These are phyloP conservation scores for Trichomycterus rosablanca DNA, from an alignment of 2,113 vertebrate genomes.

Conservation along the genomic window DNA sequence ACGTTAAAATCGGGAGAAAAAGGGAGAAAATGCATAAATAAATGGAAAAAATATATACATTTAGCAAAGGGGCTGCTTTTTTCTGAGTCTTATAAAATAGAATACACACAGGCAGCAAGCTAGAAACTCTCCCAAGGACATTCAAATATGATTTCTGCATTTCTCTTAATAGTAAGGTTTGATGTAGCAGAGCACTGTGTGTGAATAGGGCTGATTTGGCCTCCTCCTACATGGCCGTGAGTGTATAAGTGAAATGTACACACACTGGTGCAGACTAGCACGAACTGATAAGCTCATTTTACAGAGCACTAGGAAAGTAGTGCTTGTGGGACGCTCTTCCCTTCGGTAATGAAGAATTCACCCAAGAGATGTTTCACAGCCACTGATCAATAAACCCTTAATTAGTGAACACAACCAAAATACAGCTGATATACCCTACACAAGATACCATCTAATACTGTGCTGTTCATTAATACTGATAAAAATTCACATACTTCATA, in stretches of 20 bases:
- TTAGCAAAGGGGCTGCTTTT: no score
- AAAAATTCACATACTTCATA: no score
- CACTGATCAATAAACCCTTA: conserved; percentile 31
- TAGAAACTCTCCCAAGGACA: conserved; percentile 56
- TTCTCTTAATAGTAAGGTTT: background rate
- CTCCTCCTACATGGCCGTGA: conserved; percentile 4
- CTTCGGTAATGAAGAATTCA: conserved; percentile 27
- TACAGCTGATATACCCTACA: background rate
- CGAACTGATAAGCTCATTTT: conserved; percentile 25
- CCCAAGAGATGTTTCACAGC: conserved; percentile 15
- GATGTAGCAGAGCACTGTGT: conserved; percentile 12
- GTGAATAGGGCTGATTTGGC: conserved; percentile 30
- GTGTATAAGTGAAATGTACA: background rate
- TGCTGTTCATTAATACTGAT: no score
- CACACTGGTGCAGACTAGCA: background rate
- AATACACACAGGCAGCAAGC: conserved; percentile 26
- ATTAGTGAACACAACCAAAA: conserved; percentile 20
- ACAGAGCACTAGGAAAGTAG: conserved; percentile 22
- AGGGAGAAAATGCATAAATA: no score
- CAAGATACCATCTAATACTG: background rate
- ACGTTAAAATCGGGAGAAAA: no score
- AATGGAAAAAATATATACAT: no score
- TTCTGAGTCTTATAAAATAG: conserved; percentile 12
- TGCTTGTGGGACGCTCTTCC: conserved; percentile 16
- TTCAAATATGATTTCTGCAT: conserved; percentile 3